Conservation (phyloP, 2,797 vertebrate genomes). For the Muraenolepis orangiensis region DNA sequence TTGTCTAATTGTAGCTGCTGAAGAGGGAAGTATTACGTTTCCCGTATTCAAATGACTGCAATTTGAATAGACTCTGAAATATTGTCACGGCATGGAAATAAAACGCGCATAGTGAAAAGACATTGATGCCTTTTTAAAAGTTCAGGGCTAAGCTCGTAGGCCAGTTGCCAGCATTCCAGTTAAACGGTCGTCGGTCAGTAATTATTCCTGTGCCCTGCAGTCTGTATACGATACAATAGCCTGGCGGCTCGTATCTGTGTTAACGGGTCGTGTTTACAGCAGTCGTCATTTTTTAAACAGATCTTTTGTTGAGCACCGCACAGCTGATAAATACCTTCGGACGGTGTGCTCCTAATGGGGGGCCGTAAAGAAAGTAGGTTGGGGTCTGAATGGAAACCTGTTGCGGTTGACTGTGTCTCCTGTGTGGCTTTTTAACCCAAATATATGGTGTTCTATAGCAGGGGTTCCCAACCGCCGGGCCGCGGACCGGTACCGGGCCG, state of each 20-base stretch:
- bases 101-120: neutral
- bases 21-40: neutral
- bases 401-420: neutral
- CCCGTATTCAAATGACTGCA: neutral
- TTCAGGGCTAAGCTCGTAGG: neutral
- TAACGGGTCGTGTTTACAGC: conserved; percentile 1
- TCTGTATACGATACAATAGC: conserved; percentile 44
- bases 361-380: neutral
- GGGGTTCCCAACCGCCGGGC: too few species aligned
- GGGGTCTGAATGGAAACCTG: neutral
- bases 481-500: too few species aligned
- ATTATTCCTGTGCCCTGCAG: conserved; percentile 23
- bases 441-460: neutral
- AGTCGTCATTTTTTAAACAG: neutral
- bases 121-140: neutral
- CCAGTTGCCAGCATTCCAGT: conserved; percentile 6
- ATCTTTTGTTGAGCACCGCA: neutral
- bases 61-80: neutral
- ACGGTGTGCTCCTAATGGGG: neutral
- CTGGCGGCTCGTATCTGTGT: conserved; percentile 45
- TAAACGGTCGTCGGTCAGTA: conserved; percentile 15
- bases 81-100: neutral
- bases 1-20: neutral
- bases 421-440: neutral
- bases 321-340: neutral